Percentiles rank a stretch among this genome's conserved stretches.
Conservation (phyloP, 2,113 vertebrate species). For the Stictonetta naevosa region DNA sequence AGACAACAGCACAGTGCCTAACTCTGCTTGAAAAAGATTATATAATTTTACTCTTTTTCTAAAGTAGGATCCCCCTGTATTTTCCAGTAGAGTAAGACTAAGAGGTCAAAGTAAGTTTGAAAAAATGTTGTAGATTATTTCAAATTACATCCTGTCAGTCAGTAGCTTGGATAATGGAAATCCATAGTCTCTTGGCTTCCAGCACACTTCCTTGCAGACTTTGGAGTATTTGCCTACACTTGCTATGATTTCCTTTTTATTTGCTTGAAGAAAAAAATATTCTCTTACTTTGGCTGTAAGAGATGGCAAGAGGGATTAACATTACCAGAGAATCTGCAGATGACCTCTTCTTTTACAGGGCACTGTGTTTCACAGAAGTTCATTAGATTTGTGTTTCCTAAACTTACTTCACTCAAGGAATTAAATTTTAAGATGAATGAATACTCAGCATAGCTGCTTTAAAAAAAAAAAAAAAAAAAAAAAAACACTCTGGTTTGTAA, state of each 20-base stretch:
- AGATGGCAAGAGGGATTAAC: conserved; percentile 33
- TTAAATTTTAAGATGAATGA: conserved; percentile 52
- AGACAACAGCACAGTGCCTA: background rate
- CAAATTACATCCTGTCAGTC: background rate
- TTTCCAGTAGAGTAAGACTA: background rate
- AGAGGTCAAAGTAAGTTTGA: background rate
- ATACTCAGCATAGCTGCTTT: conserved; percentile 37
- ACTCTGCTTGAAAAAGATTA: background rate
- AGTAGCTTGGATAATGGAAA: conserved; percentile 6
- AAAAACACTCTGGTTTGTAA: conserved; percentile 61
- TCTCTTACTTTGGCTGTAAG: background rate
- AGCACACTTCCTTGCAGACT: background rate
- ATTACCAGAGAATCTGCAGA: background rate
- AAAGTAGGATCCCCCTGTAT: background rate
- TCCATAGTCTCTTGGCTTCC: background rate
- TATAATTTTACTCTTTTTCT: background rate
- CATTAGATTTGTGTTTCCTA: conserved; percentile 22
- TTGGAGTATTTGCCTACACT: background rate
- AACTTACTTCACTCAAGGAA: conserved; percentile 16
- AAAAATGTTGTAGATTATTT: background rate
- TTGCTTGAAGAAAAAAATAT: background rate
- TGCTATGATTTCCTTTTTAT: background rate
- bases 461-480: conserved; percentile 74
- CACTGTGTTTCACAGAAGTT: background rate
- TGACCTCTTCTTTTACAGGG: conserved; percentile 8